These are phyloP conservation scores for Amphimallon solstitiale DNA, from an alignment of 2,888 invertebrate species.

Conservation along the genomic window DNA sequence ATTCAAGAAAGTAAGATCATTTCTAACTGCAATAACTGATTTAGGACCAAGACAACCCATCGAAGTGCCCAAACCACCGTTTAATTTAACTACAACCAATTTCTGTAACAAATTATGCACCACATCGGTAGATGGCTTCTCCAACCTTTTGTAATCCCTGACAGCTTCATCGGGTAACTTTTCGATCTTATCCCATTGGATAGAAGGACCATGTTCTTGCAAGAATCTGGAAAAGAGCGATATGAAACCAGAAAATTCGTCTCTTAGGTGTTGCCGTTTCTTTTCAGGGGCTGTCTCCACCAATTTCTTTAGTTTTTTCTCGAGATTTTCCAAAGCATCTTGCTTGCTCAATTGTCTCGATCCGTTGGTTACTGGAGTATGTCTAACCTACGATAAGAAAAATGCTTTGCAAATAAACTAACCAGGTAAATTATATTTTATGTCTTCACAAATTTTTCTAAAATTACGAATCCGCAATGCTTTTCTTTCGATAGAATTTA, in stretches of 20 bases:
- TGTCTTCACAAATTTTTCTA: too few relatives aligned
- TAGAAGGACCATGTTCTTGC: slow-evolving; percentile 68
- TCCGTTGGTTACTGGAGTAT: slow-evolving; percentile 35
- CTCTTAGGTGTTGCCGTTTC: slow-evolving; percentile 47
- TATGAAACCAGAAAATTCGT: slow-evolving; percentile 56
- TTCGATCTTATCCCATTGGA: slow-evolving; percentile 94
- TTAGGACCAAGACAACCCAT: slow-evolving; percentile 98
- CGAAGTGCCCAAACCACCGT: slow-evolving; percentile 95
- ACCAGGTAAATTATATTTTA: too few relatives aligned
- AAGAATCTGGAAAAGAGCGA: slow-evolving; percentile 54
- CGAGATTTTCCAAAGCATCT: slow-evolving; percentile 90
- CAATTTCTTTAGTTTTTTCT: slow-evolving; percentile 62
- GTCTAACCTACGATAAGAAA: slow-evolving; percentile 31
- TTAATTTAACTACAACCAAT: slow-evolving; percentile 93
- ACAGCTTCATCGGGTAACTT: slow-evolving; percentile 88
- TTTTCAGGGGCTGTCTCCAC: slow-evolving; percentile 48
- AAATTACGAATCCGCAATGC: too few relatives aligned
- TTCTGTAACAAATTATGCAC: slow-evolving; percentile 82
- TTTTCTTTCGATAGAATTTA: too few relatives aligned
- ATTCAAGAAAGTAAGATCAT: slow-evolving; percentile 94
- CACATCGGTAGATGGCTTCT: slow-evolving; percentile 71
- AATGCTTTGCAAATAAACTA: background rate
- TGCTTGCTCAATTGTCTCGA: slow-evolving; percentile 90
- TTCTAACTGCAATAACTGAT: slow-evolving; percentile 93
- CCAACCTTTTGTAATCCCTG: slow-evolving; percentile 77